Evolutionary conservation across 2,113 vertebrate genomes (phyloP).

Genomic region (Calidris pygmaea): DNA sequence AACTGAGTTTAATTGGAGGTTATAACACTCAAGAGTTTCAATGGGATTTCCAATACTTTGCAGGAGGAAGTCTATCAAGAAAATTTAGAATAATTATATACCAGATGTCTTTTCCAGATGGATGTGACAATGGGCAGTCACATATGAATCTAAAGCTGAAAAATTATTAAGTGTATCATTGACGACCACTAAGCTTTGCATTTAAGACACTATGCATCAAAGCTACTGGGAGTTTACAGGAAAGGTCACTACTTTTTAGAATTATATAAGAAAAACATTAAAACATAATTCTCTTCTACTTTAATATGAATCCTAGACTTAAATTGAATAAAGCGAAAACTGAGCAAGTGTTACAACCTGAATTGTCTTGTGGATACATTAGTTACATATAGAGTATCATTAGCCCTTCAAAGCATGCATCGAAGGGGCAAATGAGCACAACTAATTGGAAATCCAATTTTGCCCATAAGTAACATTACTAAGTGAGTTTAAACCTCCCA

Average conservation of each 20-base stretch:
- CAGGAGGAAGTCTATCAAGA: background rate
- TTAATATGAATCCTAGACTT: background rate
- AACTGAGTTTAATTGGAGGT: background rate
- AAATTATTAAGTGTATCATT: background rate
- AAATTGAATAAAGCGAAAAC: background rate
- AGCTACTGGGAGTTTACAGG: background rate
- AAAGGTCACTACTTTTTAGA: background rate
- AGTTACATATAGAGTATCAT: constrained; percentile 3
- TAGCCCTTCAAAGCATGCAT: constrained; percentile 46
- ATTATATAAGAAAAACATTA: background rate
- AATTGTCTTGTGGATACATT: background rate
- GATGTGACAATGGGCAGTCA: background rate
- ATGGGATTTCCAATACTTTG: background rate
- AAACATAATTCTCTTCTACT: background rate
- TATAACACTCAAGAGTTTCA: background rate
- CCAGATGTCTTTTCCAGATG: background rate
- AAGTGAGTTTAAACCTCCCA: constrained; percentile 32
- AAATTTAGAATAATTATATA: background rate
- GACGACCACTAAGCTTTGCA: background rate
- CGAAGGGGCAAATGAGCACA: constrained; percentile 32
- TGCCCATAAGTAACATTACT: constrained; percentile 50
- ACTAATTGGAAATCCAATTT: constrained; percentile 65
- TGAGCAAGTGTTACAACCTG: background rate
- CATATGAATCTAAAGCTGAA: background rate
- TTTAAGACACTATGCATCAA: background rate